Percentiles rank a stretch among this genome's conserved stretches.
Evolutionary conservation across 2,888 invertebrate species (phyloP).

Genomic region (Julus scandinavius): DNA sequence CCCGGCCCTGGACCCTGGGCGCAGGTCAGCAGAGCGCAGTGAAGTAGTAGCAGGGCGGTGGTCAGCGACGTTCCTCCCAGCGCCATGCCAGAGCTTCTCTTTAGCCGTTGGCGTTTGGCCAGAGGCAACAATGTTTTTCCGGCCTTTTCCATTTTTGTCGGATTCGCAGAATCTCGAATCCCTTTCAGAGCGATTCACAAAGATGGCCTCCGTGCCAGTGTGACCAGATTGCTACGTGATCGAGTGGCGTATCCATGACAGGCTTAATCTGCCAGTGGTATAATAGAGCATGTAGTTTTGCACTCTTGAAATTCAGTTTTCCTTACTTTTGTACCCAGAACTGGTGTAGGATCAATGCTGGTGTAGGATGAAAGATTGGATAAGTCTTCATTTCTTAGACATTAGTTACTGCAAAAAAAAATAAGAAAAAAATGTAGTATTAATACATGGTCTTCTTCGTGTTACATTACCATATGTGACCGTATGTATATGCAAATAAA

Average conservation of each 20-base stretch:
- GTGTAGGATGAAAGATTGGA: too few relatives aligned
- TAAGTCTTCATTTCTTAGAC: too few relatives aligned
- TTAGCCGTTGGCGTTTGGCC: background rate
- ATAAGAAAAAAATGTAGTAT: too few relatives aligned
- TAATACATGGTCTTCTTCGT: too few relatives aligned
- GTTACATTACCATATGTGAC: too few relatives aligned
- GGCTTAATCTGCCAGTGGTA: background rate
- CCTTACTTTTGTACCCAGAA: too few relatives aligned
- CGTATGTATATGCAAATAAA: too few relatives aligned
- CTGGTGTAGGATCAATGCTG: too few relatives aligned
- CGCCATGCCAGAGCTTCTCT: background rate
- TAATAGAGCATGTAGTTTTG: too few relatives aligned
- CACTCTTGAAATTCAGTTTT: too few relatives aligned
- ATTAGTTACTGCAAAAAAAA: too few relatives aligned
- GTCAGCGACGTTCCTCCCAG: background rate
- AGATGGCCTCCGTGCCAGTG: background rate
- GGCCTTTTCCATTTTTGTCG: too few relatives aligned
- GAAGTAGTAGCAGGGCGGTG: background rate
- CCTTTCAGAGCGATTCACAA: background rate
- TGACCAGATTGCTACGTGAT: background rate
- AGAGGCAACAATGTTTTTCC: background rate
- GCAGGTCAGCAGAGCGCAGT: conserved; percentile 39
- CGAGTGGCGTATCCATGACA: background rate
- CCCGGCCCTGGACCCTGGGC: conserved; percentile 48
- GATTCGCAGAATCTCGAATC: background rate